Evolutionary conservation across 2,888 invertebrate species (phyloP).

Genomic region (Rosalia funebris): DNA sequence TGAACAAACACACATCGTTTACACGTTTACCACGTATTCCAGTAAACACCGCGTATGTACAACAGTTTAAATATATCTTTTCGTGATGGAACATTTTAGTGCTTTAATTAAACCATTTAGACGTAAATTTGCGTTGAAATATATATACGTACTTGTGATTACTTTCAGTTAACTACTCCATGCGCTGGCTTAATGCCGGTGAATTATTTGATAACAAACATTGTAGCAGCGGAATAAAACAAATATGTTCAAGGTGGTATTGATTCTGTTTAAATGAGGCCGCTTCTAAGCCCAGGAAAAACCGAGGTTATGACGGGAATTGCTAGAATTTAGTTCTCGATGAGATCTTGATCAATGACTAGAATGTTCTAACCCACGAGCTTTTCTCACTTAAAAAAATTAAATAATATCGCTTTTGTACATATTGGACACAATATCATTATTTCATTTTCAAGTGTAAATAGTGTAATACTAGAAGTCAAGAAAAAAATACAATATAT

Average conservation of each 20-base stretch:
- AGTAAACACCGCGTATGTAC: background rate
- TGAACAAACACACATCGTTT: background rate
- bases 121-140: conserved; percentile 21
- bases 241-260: conserved; percentile 2
- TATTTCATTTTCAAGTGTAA: no score
- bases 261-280: no score
- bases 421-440: no score
- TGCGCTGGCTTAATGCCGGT: conserved; percentile 4
- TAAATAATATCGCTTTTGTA: no score
- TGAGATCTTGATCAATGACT: no score
- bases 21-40: background rate
- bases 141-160: conserved; percentile 18
- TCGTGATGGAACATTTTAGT: conserved; percentile 10
- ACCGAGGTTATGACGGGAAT: no score
- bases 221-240: background rate
- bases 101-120: conserved; percentile 19
- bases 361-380: no score
- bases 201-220: conserved; percentile 20
- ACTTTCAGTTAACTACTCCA: conserved; percentile 16
- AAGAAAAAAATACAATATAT: no score
- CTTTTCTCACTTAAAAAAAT: no score
- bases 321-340: no score
- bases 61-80: conserved; percentile 12
- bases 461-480: no score
- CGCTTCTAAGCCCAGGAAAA: no score